Conservation (phyloP, 2,113 vertebrate species). For the Etheostoma spectabile region DNA sequence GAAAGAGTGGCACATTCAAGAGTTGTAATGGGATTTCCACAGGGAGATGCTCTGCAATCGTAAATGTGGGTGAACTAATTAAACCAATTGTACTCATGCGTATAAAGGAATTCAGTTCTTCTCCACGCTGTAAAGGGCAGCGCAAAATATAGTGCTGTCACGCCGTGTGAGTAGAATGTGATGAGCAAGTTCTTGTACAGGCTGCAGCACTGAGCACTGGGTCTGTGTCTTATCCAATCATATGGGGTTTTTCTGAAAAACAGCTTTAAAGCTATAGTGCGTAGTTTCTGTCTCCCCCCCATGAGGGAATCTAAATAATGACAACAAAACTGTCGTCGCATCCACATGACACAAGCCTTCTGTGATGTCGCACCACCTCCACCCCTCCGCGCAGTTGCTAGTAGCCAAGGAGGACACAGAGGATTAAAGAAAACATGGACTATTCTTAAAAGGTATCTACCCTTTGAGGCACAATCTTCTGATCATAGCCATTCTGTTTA, state of each 20-base stretch:
- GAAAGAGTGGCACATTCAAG: conserved; percentile 51
- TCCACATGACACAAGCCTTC: too few species aligned
- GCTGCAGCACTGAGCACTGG: not conserved
- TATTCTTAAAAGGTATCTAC: too few species aligned
- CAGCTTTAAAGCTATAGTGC: not conserved
- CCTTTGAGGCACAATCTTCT: too few species aligned
- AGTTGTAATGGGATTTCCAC: conserved; percentile 63
- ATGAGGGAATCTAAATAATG: too few species aligned
- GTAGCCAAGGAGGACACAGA: too few species aligned
- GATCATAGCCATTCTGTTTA: too few species aligned
- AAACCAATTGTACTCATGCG: conserved; percentile 63
- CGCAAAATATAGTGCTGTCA: conserved; percentile 43
- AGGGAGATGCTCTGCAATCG: conserved; percentile 46
- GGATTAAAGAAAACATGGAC: too few species aligned
- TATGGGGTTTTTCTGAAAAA: conserved; percentile 23
- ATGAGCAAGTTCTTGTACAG: conserved; percentile 48
- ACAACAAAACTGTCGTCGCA: too few species aligned
- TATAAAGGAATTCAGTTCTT: conserved; percentile 44
- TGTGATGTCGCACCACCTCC: too few species aligned
- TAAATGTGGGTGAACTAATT: conserved; percentile 66
- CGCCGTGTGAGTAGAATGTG: conserved; percentile 48
- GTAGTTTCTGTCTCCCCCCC: too few species aligned
- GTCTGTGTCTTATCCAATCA: conserved; percentile 27
- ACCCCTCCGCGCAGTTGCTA: too few species aligned
- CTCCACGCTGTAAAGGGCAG: conserved; percentile 40